These are phyloP conservation scores for Cheilosia pagana DNA, from an alignment of 2,888 invertebrate genomes.

Conservation along the genomic window DNA sequence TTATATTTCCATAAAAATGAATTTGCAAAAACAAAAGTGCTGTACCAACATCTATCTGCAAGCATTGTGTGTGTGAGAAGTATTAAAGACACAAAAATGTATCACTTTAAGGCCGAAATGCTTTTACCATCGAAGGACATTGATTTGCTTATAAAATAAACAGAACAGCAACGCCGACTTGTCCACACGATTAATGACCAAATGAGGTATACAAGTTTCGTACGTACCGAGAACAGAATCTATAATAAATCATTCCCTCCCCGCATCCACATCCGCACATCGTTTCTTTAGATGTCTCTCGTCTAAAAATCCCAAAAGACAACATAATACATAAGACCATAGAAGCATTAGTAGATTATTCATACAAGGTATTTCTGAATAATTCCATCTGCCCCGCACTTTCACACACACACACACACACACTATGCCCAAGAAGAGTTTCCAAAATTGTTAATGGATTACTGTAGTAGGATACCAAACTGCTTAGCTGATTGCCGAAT, in stretches of 20 bases:
- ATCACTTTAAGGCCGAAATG: not conserved
- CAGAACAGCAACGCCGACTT: conserved; percentile 32
- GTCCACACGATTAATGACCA: conserved; percentile 65
- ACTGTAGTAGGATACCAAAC: conserved; percentile 21
- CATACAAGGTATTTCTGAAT: conserved; percentile 24
- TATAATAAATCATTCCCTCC: conserved; percentile 67
- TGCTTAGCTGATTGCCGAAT: conserved; percentile 56
- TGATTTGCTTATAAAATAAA: conserved; percentile 34
- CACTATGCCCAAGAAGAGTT: conserved; percentile 2
- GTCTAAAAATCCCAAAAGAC: conserved; percentile 63
- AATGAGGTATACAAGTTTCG: conserved; percentile 20
- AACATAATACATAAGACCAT: conserved; percentile 66
- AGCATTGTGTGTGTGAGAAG: no score
- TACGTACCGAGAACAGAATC: conserved; percentile 34
- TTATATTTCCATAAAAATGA: no score
- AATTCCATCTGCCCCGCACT: not conserved
- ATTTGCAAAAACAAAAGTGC: no score
- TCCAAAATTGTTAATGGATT: conserved; percentile 48
- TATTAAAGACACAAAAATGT: not conserved
- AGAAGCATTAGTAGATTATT: conserved; percentile 68
- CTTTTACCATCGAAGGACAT: not conserved
- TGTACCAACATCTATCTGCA: no score
- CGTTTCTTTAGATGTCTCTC: conserved; percentile 59
- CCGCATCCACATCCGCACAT: conserved; percentile 41
- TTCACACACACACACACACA: conserved; percentile 9